A percentile compares a stretch with the other conserved stretches of the same genome.
These are phyloP conservation scores for Laticauda colubrina DNA, from an alignment of 2,113 vertebrate species.

Conservation along the genomic window DNA sequence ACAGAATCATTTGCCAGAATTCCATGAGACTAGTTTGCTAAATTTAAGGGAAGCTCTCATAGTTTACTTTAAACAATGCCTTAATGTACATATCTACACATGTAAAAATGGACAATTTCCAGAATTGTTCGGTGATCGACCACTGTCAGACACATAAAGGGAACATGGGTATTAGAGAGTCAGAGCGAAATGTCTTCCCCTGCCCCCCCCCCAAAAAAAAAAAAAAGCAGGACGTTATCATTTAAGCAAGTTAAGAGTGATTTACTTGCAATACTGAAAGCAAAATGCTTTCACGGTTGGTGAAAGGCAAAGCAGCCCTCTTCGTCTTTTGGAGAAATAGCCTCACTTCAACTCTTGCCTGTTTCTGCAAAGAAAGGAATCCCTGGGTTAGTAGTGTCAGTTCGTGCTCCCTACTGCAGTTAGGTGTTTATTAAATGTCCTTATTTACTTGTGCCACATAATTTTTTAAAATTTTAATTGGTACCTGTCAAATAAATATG, in stretches of 20 bases:
- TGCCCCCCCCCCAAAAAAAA: background rate
- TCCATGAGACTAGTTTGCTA: background rate
- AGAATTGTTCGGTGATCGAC: background rate
- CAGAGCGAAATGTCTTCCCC: background rate
- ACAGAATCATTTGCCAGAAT: background rate
- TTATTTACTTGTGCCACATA: background rate
- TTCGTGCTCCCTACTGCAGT: background rate
- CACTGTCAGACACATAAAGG: background rate
- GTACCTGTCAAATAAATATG: conserved; percentile 16
- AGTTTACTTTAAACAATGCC: background rate
- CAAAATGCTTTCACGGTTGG: background rate
- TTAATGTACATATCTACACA: background rate
- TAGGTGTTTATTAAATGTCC: background rate
- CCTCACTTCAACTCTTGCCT: background rate
- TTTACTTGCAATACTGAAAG: background rate
- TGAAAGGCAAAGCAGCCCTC: background rate
- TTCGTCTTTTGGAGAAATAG: background rate
- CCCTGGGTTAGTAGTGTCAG: background rate
- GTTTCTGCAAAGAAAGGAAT: background rate
- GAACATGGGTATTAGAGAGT: background rate
- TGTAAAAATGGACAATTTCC: background rate
- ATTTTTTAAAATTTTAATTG: background rate
- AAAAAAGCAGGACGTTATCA: background rate
- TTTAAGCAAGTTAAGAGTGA: background rate
- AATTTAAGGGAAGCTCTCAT: background rate